A percentile compares a stretch with the other conserved stretches of the same genome.
phyloP scores from a whole-genome alignment of 2,888 invertebrate species.

The Aleiodes alternator region DNA sequence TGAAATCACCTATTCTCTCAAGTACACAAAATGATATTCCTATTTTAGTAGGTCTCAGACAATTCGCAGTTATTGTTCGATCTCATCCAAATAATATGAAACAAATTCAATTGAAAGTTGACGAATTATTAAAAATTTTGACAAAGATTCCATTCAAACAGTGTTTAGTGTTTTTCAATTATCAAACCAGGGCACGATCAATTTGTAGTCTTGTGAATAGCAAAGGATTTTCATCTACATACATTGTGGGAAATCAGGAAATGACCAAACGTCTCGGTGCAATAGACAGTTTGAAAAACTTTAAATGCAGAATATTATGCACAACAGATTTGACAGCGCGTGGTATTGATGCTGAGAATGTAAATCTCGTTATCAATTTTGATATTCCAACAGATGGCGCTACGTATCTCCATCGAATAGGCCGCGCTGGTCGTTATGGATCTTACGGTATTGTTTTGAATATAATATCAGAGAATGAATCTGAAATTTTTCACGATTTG shows the following conservation, averaged over 20 bases:
- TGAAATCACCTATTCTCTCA: constrained; percentile 86
- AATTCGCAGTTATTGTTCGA: constrained; percentile 83
- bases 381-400: constrained; percentile 88
- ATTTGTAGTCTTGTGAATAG: constrained; percentile 83
- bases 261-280: constrained; percentile 87
- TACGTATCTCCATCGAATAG: constrained; percentile 96
- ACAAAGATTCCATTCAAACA: constrained; percentile 88
- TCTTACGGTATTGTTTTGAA: constrained; percentile 88
- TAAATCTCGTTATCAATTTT: constrained; percentile 95
- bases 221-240: constrained; percentile 86
- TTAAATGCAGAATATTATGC: constrained; percentile 89
- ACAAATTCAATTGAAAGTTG: constrained; percentile 80
- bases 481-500: constrained; percentile 78
- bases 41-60: constrained; percentile 88
- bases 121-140: constrained; percentile 82
- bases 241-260: constrained; percentile 86
- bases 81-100: constrained; percentile 80
- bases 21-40: constrained; percentile 83
- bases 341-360: constrained; percentile 95
- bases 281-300: constrained; percentile 86
- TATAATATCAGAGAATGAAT: constrained; percentile 83
- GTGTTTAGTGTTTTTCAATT: constrained; percentile 93
- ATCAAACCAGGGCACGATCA: constrained; percentile 87
- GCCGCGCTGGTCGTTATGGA: constrained; percentile 96
- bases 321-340: constrained; percentile 94